Conservation (phyloP, 2,113 vertebrate genomes). For the Heloderma charlesbogerti region DNA sequence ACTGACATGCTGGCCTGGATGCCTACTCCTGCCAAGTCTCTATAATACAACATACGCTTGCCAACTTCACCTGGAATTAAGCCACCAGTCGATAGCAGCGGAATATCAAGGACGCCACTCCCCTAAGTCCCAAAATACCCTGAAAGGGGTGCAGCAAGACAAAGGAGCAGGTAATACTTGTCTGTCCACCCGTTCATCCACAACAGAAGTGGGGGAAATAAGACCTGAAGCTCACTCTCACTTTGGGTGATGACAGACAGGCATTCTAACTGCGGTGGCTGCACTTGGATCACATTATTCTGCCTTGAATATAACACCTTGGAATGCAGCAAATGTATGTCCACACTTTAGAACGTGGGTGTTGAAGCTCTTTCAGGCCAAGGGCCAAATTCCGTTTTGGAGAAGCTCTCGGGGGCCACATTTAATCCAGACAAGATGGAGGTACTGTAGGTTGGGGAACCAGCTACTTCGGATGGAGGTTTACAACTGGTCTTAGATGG, state of each 20-base stretch:
- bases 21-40: not conserved
- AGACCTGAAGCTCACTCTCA: not conserved
- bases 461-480: too few species aligned
- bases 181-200: too few species aligned
- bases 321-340: not conserved
- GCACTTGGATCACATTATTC: not conserved
- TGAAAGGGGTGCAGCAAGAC: not conserved
- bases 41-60: not conserved
- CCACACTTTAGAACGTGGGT: too few species aligned
- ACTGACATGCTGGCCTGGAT: too few species aligned
- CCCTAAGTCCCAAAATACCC: not conserved
- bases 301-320: not conserved
- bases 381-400: too few species aligned
- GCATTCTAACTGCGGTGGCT: not conserved
- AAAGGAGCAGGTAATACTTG: not conserved
- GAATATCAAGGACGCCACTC: not conserved
- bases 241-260: not conserved
- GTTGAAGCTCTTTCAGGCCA: too few species aligned
- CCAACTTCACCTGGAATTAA: not conserved
- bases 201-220: too few species aligned
- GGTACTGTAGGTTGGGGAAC: too few species aligned
- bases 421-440: too few species aligned
- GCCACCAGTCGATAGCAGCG: not conserved
- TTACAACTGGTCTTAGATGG: too few species aligned
- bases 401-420: too few species aligned